Evolutionary conservation across 2,888 invertebrate genomes (phyloP), one percentile per base, ranked within the genome.

Genomic region (Leptinotarsa rubiginosa): DNA sequence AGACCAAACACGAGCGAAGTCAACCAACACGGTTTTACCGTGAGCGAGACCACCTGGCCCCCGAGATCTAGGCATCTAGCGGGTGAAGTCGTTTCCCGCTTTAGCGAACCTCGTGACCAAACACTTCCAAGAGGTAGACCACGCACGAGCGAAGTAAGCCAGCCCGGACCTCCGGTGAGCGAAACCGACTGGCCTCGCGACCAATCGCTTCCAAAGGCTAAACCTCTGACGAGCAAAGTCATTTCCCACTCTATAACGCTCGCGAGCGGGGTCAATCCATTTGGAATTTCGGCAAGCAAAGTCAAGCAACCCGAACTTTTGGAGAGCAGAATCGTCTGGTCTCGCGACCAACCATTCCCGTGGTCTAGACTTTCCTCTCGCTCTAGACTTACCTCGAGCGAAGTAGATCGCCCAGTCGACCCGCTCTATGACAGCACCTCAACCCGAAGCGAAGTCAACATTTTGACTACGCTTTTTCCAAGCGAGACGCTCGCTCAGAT

Each of bases 401-500:
- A 16, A 52, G 52, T 52, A 41, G 41, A 41, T 41, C 41, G 41
- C 41, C 41, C 10, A 41, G 41, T 41, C 41, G 41, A 41, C 10
- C 41, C 41, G 41, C 41, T 10, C 41, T 41, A 41, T 41, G 10
- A 3, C 10, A 41, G 41, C 41, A 41, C 41, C 41, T 12, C 41
- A 41, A 41, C 41, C 41, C 41, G 41, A 41, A 41, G 22, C 56
- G 56, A 56, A 22, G 56, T 56, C 56, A 56, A 10, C 22, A 12
- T 22, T 7, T 20, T 20, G 56, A 18, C 79, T 59, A 78, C 77
- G 41, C 71, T 68, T 25, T 79, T 73, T 68, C 80, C 74, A 71
- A 79, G 75, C 78, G 81, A 81, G 66, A 77, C 69, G 69, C 75
- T 78, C 75, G 81, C 79, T 62, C 83, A 83, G 68, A 81, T 82